Evolutionary conservation across 2,113 vertebrate genomes (phyloP).

Genomic region (Felis chaus): DNA sequence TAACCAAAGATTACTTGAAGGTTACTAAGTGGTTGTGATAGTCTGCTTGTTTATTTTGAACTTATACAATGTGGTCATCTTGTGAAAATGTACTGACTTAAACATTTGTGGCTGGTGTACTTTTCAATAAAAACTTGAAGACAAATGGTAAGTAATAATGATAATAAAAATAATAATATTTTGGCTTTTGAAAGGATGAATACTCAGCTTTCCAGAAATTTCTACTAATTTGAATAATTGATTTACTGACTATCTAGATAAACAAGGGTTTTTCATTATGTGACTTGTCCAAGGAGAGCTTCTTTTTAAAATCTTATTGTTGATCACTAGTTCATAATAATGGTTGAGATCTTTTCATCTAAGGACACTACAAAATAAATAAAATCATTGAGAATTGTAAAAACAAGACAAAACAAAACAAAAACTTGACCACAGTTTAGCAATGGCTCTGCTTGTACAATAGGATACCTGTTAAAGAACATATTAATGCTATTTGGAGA

Average conservation of each 20-base stretch:
- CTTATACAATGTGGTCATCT: not conserved
- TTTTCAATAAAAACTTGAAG: conserved; percentile 14
- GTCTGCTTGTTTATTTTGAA: not conserved
- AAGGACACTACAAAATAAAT: not conserved
- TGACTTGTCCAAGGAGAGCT: not conserved
- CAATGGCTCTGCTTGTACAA: not conserved
- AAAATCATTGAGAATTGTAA: not conserved
- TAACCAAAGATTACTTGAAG: not conserved
- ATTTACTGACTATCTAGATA: not conserved
- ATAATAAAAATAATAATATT: not conserved
- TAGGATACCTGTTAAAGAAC: not conserved
- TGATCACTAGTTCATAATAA: not conserved
- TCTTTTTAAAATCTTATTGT: not conserved
- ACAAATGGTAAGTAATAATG: not conserved
- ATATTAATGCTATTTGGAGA: not conserved
- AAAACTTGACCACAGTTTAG: not conserved
- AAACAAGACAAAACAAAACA: not conserved
- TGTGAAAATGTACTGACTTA: not conserved
- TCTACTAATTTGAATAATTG: not conserved
- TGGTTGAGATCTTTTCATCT: not conserved
- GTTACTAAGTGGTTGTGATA: not conserved
- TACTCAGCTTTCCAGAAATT: not conserved
- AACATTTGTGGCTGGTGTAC: not conserved
- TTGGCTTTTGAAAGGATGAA: not conserved
- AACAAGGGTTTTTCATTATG: not conserved